Evolutionary conservation across 1,140 invertebrate genomes (phyloP).

Genomic region (Drepana arcuata): DNA sequence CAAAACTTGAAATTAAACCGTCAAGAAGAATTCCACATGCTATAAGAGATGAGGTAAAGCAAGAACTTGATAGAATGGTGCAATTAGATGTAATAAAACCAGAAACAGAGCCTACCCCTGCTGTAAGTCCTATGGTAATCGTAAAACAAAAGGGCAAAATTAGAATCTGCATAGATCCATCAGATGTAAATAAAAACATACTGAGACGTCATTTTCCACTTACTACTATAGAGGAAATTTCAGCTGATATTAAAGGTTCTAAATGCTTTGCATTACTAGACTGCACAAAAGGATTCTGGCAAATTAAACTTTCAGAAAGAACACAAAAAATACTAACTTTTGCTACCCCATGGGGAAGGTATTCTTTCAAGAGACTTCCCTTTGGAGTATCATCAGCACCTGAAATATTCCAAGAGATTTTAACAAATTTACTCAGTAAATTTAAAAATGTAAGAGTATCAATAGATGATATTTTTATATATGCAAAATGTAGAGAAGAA

Average conservation of each 20-base stretch:
- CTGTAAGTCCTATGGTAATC: neutral
- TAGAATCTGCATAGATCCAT: neutral
- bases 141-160: neutral
- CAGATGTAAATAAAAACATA: neutral
- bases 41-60: constrained; percentile 10
- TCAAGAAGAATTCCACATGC: too few relatives aligned
- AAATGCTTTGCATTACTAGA: neutral
- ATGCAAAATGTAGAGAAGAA: constrained; percentile 10
- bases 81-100: constrained; percentile 3
- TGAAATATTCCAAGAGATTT: constrained; percentile 6
- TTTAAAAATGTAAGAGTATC: constrained; percentile 12
- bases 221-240: neutral
- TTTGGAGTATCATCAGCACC: neutral
- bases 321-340: neutral
- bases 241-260: neutral
- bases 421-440: constrained; percentile 9
- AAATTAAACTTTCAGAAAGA: neutral
- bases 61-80: constrained; percentile 16
- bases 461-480: constrained; percentile 7
- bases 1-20: too few relatives aligned
- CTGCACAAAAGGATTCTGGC: neutral
- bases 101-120: neutral
- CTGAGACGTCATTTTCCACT: neutral
- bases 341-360: neutral
- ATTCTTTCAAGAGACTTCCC: neutral